Conservation (phyloP, 2,888 invertebrate species). For the Gari tellinella region DNA sequence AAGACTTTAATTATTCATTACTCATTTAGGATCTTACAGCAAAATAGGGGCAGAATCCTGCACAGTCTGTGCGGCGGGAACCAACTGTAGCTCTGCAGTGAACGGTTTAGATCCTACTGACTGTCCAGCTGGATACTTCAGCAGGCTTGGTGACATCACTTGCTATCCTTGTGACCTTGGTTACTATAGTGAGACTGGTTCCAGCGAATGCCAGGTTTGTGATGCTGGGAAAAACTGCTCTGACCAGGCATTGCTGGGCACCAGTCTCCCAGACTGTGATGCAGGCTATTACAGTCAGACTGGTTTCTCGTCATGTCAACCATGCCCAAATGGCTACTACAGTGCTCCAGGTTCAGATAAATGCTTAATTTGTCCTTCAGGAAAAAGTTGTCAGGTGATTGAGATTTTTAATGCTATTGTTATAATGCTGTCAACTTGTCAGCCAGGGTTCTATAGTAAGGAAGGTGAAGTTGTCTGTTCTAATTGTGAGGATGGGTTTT, state of each 20-base stretch:
- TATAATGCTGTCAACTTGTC: conserved; percentile 43
- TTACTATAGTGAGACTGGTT: conserved; percentile 71
- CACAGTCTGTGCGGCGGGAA: conserved; percentile 61
- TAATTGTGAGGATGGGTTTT: conserved; percentile 70
- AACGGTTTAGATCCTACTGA: conserved; percentile 41
- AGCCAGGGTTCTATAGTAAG: conserved; percentile 58
- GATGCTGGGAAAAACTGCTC: conserved; percentile 62
- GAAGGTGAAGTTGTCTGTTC: conserved; percentile 43
- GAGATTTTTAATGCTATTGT: conserved; percentile 56
- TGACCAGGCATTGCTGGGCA: conserved; percentile 16
- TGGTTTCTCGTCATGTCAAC: conserved; percentile 68
- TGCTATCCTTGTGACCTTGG: conserved; percentile 69
- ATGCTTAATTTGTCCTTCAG: conserved; percentile 73
- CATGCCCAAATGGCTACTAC: conserved; percentile 64
- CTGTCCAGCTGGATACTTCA: conserved; percentile 61
- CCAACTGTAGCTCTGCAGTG: conserved; percentile 38
- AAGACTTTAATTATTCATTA: too few species aligned
- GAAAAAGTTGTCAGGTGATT: conserved; percentile 57
- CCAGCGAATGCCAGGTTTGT: conserved; percentile 67
- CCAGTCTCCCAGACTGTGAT: conserved; percentile 59
- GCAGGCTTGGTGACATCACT: conserved; percentile 57
- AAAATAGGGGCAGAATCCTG: conserved; percentile 62
- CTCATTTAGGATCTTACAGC: conserved; percentile 68
- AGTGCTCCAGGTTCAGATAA: conserved; percentile 25
- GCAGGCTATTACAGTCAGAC: conserved; percentile 72